Conservation (phyloP, 2,113 vertebrate species). For the Scophthalmus maximus region DNA sequence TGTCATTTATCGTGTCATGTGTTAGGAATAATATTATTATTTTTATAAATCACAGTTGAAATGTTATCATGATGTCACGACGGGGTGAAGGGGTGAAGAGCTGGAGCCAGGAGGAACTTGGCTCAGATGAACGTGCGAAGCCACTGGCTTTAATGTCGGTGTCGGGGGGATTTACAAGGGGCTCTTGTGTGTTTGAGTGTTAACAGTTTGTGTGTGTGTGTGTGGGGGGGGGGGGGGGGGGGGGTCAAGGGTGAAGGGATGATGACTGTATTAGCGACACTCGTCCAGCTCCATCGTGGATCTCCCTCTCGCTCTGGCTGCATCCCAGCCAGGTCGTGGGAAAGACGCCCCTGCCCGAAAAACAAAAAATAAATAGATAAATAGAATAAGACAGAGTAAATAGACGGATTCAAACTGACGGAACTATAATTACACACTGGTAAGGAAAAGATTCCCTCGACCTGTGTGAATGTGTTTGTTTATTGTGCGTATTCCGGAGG, state of each 20-base stretch:
- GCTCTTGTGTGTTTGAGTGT: neutral
- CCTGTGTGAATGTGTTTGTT: neutral
- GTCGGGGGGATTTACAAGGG: conserved; percentile 39
- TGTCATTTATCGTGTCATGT: too few species aligned
- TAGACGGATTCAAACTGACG: conserved; percentile 21
- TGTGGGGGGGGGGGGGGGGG: conserved; percentile 18
- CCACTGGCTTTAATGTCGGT: conserved; percentile 32
- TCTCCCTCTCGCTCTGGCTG: conserved; percentile 49
- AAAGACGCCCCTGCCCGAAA: conserved; percentile 51
- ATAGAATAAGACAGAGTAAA: conserved; percentile 49
- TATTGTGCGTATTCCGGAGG: neutral
- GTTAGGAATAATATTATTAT: neutral
- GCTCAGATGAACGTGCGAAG: conserved; percentile 49
- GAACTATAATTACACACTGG: conserved; percentile 43
- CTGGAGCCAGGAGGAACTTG: conserved; percentile 17
- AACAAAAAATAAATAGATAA: conserved; percentile 56
- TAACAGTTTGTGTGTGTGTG: neutral
- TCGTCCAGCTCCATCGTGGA: conserved; percentile 34
- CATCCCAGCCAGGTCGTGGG: conserved; percentile 70
- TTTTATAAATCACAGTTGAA: neutral
- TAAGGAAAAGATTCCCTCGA: too few species aligned
- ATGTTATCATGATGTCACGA: neutral
- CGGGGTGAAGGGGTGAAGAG: conserved; percentile 3
- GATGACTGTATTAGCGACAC: conserved; percentile 33
- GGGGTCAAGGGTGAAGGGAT: conserved; percentile 21